These are phyloP conservation scores for Eudemis profundana DNA, from an alignment of 2,888 invertebrate species.

Conservation along the genomic window DNA sequence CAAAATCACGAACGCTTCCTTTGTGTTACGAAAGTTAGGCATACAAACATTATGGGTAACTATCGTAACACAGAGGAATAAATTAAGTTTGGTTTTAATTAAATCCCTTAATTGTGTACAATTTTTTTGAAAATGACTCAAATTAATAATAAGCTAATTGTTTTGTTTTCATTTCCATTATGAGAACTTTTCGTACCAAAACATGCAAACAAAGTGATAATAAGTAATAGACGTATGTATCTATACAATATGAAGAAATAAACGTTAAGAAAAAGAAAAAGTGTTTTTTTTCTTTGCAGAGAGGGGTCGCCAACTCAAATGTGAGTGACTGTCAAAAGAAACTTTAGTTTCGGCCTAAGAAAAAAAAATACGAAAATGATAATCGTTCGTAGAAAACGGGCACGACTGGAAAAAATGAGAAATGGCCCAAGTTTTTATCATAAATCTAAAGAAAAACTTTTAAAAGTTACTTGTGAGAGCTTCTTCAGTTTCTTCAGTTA, in stretches of 20 bases:
- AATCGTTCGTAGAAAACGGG: constrained; percentile 74
- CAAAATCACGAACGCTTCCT: too few relatives aligned
- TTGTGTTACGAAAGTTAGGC: too few relatives aligned
- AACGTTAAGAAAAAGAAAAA: constrained; percentile 16
- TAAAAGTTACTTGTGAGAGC: constrained; percentile 74
- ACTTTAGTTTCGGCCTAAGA: constrained; percentile 57
- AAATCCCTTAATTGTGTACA: not conserved
- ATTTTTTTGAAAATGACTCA: not conserved
- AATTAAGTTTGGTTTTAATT: too few relatives aligned
- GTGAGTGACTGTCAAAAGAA: constrained; percentile 51
- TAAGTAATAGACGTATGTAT: not conserved
- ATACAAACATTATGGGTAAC: too few relatives aligned
- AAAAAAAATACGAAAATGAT: constrained; percentile 72
- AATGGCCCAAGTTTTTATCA: constrained; percentile 81
- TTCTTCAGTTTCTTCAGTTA: constrained; percentile 57
- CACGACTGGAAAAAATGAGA: constrained; percentile 72
- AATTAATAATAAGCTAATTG: not conserved
- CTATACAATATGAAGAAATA: not conserved
- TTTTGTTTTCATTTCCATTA: not conserved
- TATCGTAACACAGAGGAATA: too few relatives aligned
- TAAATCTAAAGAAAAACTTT: constrained; percentile 77
- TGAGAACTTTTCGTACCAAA: not conserved
- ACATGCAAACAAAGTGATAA: not conserved
- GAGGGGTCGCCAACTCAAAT: constrained; percentile 39
- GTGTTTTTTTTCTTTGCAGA: constrained; percentile 40